Evolutionary conservation across 1,140 invertebrate species (phyloP).

Genomic region (Mamestra configurata): DNA sequence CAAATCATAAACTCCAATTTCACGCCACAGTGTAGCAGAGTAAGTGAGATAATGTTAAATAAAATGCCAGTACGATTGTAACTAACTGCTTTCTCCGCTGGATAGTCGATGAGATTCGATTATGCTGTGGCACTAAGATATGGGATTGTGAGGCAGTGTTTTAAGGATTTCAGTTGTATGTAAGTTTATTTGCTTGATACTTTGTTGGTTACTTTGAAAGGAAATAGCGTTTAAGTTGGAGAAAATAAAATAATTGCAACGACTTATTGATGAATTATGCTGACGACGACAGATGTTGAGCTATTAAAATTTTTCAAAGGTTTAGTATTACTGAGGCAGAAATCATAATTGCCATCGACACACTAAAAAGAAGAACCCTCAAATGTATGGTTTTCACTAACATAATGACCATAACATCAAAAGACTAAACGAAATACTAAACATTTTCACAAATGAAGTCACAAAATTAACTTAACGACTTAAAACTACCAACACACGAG

Average conservation of each 20-base stretch:
- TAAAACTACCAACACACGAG: neutral
- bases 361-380: neutral
- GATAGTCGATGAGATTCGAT: constrained; percentile 29
- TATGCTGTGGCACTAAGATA: constrained; percentile 35
- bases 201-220: neutral
- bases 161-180: neutral
- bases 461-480: constrained; percentile 6
- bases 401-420: too few species aligned
- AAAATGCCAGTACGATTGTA: constrained; percentile 40
- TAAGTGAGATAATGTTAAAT: constrained; percentile 47
- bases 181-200: neutral
- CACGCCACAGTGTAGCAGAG: constrained; percentile 40
- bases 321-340: too few species aligned
- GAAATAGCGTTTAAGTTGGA: neutral
- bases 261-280: neutral
- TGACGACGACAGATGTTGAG: too few species aligned
- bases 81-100: constrained; percentile 23
- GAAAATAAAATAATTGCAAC: neutral
- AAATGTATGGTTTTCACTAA: neutral
- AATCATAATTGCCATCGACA: too few species aligned
- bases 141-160: neutral
- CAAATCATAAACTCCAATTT: constrained; percentile 44
- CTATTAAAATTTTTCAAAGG: too few species aligned
- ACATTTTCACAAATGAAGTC: neutral
- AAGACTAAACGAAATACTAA: neutral